These are phyloP conservation scores for Melanocharis versteri DNA, from an alignment of 2,113 vertebrate genomes.

Conservation along the genomic window DNA sequence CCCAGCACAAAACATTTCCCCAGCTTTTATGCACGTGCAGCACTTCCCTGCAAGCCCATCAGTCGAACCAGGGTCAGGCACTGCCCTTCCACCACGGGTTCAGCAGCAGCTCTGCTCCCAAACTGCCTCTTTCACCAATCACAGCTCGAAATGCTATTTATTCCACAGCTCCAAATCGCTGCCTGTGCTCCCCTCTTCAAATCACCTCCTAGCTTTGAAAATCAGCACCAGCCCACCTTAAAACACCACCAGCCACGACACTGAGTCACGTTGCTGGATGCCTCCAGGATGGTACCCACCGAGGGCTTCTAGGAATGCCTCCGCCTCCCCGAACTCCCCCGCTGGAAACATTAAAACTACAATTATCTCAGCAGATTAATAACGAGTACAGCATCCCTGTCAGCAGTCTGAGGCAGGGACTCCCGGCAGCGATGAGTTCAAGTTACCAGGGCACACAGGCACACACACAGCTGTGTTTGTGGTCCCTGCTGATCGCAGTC, in stretches of 20 bases:
- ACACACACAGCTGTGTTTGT: conserved; percentile 10
- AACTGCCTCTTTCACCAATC: neutral
- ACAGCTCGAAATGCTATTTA: neutral
- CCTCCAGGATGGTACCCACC: neutral
- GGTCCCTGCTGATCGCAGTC: neutral
- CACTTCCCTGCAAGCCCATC: neutral
- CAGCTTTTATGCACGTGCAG: neutral
- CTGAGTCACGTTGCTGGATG: neutral
- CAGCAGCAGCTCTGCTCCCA: neutral
- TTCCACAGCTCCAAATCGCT: neutral
- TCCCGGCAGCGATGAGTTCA: neutral
- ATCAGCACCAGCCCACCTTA: neutral
- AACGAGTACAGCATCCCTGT: neutral
- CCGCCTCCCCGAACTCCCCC: neutral
- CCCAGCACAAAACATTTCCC: neutral
- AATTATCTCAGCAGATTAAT: neutral
- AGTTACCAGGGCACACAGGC: neutral
- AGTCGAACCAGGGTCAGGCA: neutral
- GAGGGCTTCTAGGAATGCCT: neutral
- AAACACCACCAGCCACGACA: fast-evolving
- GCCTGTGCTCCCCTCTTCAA: neutral
- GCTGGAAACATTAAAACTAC: neutral
- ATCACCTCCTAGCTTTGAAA: neutral
- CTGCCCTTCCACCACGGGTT: fast-evolving
- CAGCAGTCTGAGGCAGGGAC: neutral